Evolutionary conservation across 2,797 vertebrate species (phyloP).

Genomic region (Dryobates pubescens): DNA sequence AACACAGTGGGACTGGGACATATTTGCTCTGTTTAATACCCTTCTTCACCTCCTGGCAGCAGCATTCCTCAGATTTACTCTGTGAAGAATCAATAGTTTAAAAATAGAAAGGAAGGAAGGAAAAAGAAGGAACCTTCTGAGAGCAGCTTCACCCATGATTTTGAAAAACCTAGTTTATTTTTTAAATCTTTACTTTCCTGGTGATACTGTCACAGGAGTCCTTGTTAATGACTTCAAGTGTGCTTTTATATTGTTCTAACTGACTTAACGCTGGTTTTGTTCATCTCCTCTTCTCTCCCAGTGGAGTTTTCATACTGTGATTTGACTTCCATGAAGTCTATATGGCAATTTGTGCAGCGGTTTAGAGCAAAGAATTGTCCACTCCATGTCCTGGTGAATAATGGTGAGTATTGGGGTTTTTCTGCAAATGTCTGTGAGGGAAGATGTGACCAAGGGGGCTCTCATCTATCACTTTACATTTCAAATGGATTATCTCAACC

Average conservation of each 20-base stretch:
- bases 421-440: background rate
- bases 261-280: background rate
- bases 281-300: constrained; percentile 60
- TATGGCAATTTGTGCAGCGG: constrained; percentile 81
- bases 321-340: constrained; percentile 88
- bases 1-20: background rate
- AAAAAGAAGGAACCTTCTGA: background rate
- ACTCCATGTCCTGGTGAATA: constrained; percentile 91
- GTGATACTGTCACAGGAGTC: background rate
- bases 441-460: background rate
- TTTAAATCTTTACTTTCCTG: background rate
- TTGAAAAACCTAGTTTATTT: background rate
- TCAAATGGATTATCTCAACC: background rate
- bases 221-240: background rate
- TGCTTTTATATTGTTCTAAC: background rate
- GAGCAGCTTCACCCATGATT: background rate
- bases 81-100: background rate
- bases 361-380: constrained; percentile 82
- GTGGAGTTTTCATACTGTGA: constrained; percentile 89
- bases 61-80: background rate
- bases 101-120: background rate
- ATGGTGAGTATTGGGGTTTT: constrained; percentile 79
- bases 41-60: background rate
- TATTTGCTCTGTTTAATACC: background rate
- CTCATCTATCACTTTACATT: background rate